Conservation (phyloP, 1,140 invertebrate genomes). For the Patella vulgata region DNA sequence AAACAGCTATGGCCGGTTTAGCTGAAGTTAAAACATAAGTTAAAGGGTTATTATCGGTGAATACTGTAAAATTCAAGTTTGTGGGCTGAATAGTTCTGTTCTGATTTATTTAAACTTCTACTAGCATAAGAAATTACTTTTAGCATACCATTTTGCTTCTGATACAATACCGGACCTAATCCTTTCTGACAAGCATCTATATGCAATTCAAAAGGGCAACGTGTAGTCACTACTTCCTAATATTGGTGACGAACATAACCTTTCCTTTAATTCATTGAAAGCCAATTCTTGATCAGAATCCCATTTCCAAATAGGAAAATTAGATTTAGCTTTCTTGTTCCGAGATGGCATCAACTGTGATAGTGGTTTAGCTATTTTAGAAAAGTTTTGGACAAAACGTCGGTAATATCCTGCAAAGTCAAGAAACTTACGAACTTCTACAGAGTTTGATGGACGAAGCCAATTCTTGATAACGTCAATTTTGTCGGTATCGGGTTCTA, state of each 20-base stretch:
- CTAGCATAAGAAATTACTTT: constrained; percentile 35
- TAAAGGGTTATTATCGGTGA: constrained; percentile 29
- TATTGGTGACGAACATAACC: constrained; percentile 28
- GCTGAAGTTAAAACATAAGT: constrained; percentile 27
- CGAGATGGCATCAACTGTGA: constrained; percentile 28
- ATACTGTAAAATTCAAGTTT: constrained; percentile 26
- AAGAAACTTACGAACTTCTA: constrained; percentile 51
- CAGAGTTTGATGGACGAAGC: constrained; percentile 43
- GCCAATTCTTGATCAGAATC: constrained; percentile 14
- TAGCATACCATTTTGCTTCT: constrained; percentile 36
- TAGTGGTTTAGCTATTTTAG: constrained; percentile 39
- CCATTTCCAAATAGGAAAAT: constrained; percentile 16
- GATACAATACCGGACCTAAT: constrained; percentile 46
- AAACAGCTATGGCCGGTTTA: constrained; percentile 16
- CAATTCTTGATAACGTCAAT: constrained; percentile 39
- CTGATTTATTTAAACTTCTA: constrained; percentile 18
- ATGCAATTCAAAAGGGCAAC: constrained; percentile 27
- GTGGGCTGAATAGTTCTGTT: constrained; percentile 26
- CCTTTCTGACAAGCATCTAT: constrained; percentile 37
- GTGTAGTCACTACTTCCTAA: constrained; percentile 31
- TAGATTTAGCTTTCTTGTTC: not conserved
- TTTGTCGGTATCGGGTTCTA: constrained; percentile 45
- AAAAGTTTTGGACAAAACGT: constrained; percentile 37
- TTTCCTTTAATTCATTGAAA: constrained; percentile 33
- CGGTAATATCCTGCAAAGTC: constrained; percentile 58